Evolutionary conservation across 2,113 vertebrate species (phyloP).

Genomic region (Bufo gargarizans): DNA sequence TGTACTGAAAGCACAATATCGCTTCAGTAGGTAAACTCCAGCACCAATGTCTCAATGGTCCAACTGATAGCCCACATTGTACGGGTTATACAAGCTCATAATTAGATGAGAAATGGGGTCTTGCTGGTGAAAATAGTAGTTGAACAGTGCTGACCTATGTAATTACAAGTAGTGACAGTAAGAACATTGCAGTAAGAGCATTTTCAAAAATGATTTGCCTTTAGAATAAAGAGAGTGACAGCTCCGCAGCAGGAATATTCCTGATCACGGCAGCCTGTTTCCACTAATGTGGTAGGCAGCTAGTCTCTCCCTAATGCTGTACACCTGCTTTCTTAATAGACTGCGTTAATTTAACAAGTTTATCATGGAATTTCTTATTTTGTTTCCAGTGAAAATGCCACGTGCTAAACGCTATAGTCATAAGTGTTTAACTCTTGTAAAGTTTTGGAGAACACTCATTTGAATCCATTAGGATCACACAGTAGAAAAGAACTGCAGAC

Average conservation of each 20-base stretch:
- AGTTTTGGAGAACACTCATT: slow-evolving; percentile 22
- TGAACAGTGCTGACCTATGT: neutral
- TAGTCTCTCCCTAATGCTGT: neutral
- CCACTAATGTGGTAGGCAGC: neutral
- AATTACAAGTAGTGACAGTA: slow-evolving; percentile 1
- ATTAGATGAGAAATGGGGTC: neutral
- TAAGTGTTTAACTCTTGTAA: slow-evolving; percentile 6
- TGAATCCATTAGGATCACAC: slow-evolving; percentile 42
- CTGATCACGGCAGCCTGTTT: neutral
- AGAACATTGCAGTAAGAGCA: slow-evolving; percentile 21
- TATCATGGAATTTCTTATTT: neutral
- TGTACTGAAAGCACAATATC: neutral
- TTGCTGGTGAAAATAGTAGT: slow-evolving; percentile 4
- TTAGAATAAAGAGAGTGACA: slow-evolving; percentile 11
- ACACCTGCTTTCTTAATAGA: neutral
- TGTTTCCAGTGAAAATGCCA: neutral
- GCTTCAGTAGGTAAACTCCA: neutral
- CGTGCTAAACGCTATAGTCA: neutral
- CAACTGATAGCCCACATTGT: neutral
- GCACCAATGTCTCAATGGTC: neutral
- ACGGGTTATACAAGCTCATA: neutral
- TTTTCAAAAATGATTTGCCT: slow-evolving; percentile 19
- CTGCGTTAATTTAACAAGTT: neutral
- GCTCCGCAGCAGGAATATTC: slow-evolving; percentile 7
- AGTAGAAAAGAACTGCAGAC: slow-evolving; percentile 15